Base-by-base conservation (phyloP, 2,888 invertebrate species). In the Pyrrhia umbra region DNA sequence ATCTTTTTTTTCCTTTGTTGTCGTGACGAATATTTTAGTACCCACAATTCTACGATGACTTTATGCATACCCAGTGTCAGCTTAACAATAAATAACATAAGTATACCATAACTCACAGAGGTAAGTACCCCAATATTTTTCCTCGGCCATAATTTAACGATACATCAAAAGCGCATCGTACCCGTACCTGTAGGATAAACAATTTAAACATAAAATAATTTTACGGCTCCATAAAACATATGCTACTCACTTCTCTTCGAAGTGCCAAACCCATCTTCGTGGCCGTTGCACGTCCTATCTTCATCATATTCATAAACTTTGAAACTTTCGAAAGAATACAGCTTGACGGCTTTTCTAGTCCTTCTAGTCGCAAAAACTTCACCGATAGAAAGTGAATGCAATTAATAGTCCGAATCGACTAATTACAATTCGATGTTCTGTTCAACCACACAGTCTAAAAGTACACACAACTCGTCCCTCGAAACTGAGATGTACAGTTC, bases 301-400 rank as follows among this genome's bases (percentile, higher is more conserved):
- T 91, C 94, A 87, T 94, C 95, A 80, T 94, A 95, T 88, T 94
- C 94, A 81, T 94, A 95, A 77, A 90, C 93, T 88, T 95, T 93
- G 87, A 95, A 95, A 88, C 91, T 94, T 81, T 95, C 94, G 88
- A 95, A 93, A 88, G 95, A 95, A 95, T 94, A 95, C 95, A 95
- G 95, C 91, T 94, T 95, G 95, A 79, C 90, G 90, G 87, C 86
- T 92, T 92, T 87, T 78, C 69, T 80, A 75, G 65, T 69, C 63
- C 77, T 68, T 46, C 59, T 79, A 64, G 75, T 80, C 78, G 76
- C 80, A 83, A 82, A 76, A 70, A 59, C 67, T 54, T 68, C 21
- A 60, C 51, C 55, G 40, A 49, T 54, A 40, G 13, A 37, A 74
- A 60, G 27, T 40, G 20, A 37, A 55, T 2, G 54, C 21, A 49